phyloP scores from a whole-genome alignment of 1,140 invertebrate genomes.

The Bactericera cockerelli region DNA sequence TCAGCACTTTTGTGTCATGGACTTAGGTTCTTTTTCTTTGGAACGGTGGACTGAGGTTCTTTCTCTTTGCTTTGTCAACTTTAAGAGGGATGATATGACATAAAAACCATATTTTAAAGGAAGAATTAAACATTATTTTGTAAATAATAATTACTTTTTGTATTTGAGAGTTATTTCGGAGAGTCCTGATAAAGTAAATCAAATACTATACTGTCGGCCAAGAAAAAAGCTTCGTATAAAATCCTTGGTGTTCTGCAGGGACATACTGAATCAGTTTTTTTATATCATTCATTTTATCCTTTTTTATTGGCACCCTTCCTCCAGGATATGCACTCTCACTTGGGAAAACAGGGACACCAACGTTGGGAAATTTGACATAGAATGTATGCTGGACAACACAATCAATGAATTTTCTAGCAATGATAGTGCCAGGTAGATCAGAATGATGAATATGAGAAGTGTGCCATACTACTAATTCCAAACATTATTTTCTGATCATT shows the following conservation, averaged over 20 bases:
- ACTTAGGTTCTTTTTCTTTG: too few species aligned
- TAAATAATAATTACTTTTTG: too few species aligned
- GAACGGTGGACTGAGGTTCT: too few species aligned
- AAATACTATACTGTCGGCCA: not conserved
- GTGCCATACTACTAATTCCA: conserved; percentile 14
- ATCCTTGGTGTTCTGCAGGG: not conserved
- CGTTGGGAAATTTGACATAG: not conserved
- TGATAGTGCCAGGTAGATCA: not conserved
- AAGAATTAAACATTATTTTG: too few species aligned
- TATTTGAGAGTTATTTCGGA: too few species aligned
- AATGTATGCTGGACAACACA: not conserved
- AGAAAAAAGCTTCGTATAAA: not conserved
- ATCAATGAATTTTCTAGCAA: not conserved
- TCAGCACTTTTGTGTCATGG: too few species aligned
- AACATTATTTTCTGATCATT: conserved; percentile 14
- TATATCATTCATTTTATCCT: not conserved
- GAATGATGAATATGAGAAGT: conserved; percentile 16
- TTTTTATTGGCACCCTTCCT: not conserved
- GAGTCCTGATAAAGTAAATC: too few species aligned
- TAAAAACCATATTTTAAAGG: too few species aligned
- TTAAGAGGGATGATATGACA: too few species aligned
- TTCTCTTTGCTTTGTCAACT: too few species aligned
- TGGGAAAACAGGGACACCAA: not conserved
- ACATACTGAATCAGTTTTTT: not conserved
- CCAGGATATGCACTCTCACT: not conserved